Conservation (phyloP, 2,888 invertebrate species). For the Conomelus anceps region DNA sequence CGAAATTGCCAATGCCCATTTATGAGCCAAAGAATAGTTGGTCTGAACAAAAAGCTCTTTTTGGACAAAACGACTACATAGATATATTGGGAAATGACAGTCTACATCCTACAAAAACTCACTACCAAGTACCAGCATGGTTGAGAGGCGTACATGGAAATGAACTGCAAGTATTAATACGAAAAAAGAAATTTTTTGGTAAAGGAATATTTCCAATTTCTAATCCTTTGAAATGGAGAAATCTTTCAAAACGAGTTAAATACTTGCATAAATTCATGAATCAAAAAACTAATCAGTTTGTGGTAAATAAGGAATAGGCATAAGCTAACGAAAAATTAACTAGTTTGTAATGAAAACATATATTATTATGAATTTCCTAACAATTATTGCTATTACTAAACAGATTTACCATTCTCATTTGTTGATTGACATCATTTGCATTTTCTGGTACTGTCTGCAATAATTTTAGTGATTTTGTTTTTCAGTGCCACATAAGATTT, state of each 20-base stretch:
- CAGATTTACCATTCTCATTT: too few relatives aligned
- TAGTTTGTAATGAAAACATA: background rate
- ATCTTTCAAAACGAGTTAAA: conserved; percentile 63
- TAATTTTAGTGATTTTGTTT: too few relatives aligned
- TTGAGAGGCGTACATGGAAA: conserved; percentile 80
- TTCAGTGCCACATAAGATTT: too few relatives aligned
- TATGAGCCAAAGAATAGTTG: conserved; percentile 65
- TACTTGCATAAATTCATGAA: conserved; percentile 73
- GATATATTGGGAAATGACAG: conserved; percentile 85
- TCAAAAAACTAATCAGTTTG: conserved; percentile 57
- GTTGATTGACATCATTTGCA: too few relatives aligned
- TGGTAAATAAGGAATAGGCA: background rate
- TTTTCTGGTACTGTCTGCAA: too few relatives aligned
- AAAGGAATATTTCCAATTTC: conserved; percentile 52
- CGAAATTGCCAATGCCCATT: conserved; percentile 54
- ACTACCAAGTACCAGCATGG: conserved; percentile 85
- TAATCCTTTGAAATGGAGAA: conserved; percentile 71
- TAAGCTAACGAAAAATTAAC: too few relatives aligned
- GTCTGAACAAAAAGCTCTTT: conserved; percentile 69
- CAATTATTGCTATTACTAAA: too few relatives aligned
- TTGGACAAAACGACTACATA: conserved; percentile 95
- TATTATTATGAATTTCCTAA: background rate
- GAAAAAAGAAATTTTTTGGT: conserved; percentile 62
- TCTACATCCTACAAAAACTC: conserved; percentile 71
- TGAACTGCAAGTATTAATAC: conserved; percentile 69